A percentile compares a stretch with the other conserved stretches of the same genome.
Evolutionary conservation across 2,113 vertebrate species (phyloP).

Genomic region (Candoia aspera): DNA sequence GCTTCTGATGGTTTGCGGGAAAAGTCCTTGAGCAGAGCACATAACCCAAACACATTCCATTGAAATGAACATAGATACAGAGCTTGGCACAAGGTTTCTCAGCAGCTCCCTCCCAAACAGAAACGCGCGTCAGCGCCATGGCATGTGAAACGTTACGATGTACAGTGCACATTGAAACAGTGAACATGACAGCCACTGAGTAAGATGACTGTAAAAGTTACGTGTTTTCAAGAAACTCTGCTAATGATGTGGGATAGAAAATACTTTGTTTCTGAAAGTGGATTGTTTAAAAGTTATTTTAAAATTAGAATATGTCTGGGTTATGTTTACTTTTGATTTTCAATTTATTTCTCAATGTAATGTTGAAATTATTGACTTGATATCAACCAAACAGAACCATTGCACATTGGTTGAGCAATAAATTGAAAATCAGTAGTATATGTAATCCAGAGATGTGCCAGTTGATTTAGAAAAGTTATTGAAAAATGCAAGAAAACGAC

Average conservation of each 20-base stretch:
- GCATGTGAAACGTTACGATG: too few relatives aligned
- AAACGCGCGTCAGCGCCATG: too few relatives aligned
- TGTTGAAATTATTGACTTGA: not conserved
- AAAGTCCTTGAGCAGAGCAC: too few relatives aligned
- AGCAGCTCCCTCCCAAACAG: too few relatives aligned
- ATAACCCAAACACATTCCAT: too few relatives aligned
- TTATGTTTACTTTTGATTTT: not conserved
- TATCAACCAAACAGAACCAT: not conserved
- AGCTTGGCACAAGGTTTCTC: too few relatives aligned
- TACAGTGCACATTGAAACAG: too few relatives aligned
- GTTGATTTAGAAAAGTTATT: not conserved
- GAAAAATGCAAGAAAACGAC: not conserved
- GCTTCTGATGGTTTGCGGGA: too few relatives aligned
- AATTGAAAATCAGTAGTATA: not conserved
- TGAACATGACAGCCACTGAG: too few relatives aligned
- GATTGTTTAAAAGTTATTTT: not conserved
- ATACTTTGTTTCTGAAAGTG: not conserved
- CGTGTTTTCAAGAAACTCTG: not conserved
- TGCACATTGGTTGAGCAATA: not conserved
- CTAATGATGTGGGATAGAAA: not conserved
- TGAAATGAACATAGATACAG: too few relatives aligned
- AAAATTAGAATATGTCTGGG: not conserved
- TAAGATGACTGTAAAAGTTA: not conserved
- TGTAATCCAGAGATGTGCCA: not conserved
- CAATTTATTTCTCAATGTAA: not conserved